A percentile compares a stretch with the other conserved stretches of the same genome.
Evolutionary conservation across 2,113 vertebrate species (phyloP).

Genomic region (Cyrtonyx montezumae): DNA sequence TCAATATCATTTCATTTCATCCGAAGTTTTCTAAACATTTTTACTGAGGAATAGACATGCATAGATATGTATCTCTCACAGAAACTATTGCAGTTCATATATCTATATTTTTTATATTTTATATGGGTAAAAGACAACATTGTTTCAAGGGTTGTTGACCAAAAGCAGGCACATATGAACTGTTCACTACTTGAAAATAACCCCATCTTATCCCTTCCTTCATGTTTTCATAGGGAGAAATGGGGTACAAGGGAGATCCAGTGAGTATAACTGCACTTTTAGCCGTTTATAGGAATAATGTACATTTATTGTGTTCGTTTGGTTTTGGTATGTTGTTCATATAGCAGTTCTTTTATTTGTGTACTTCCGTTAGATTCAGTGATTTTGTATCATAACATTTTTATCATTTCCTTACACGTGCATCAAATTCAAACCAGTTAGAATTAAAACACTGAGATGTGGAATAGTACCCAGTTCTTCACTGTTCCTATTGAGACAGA

Average conservation of each 20-base stretch:
- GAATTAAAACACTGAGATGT: neutral
- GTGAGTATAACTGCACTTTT: constrained; percentile 73
- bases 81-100: neutral
- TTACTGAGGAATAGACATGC: neutral
- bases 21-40: neutral
- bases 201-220: neutral
- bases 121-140: neutral
- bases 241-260: constrained; percentile 88
- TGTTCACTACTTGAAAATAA: neutral
- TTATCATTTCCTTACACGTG: neutral
- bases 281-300: neutral
- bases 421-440: neutral
- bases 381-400: neutral
- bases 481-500: neutral
- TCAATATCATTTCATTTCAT: neutral
- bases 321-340: neutral
- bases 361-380: neutral
- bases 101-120: neutral
- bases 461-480: neutral
- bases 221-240: constrained; percentile 72
- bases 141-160: neutral
- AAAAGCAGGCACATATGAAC: neutral
- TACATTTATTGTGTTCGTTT: neutral
- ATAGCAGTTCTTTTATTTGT: neutral
- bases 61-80: neutral